Evolutionary conservation across 1,140 invertebrate genomes (phyloP), one percentile per base, ranked within the genome.

Genomic region (Drosophila ogumai): DNA sequence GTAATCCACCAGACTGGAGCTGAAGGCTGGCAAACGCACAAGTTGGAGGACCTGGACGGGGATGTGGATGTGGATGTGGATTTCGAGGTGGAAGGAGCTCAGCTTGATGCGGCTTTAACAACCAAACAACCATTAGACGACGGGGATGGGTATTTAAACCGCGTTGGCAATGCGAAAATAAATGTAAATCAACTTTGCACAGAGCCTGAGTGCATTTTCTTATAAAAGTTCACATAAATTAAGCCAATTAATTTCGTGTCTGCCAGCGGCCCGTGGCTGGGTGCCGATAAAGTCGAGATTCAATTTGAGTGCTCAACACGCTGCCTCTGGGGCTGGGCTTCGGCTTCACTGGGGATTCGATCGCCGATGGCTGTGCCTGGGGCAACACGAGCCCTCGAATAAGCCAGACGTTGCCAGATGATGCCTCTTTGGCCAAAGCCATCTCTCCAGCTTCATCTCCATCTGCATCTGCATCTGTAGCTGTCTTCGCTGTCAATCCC

Each of bases 231-330:
- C 52, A 74, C 79, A 78, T 81, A 86, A 85, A 86, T 85, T 85
- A 85, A 86, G 79, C 79, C 82, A 85, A 85, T 85, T 85, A 85
- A 78, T 86, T 81, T 86, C 69, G 66, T 81, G 74, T 72, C 72
- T 67, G 68, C 74, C 76, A 86, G 65, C 60, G 75, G 72, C 57
- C 79, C 69, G 79, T 75, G 60, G 55, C 56, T 75, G 52, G 56
- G 79, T 85, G 79, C 68, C 82, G 80, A 81, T 86, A 78, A 85
- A 85, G 79, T 86, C 58, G 52, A 81, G 82, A 85, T 85, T 85
- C 82, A 85, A 85, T 86, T 85, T 85, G 74, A 78, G 78, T 86
- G 64, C 46, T 85, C 75, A 61, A 67, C 74, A 60, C 78, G 69
- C 72, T 38, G 75, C 64, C 68, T 31, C 36, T 25, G 60, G 66